Evolutionary conservation across 2,797 vertebrate species (phyloP).

Genomic region (Pseudochirops cupreus): DNA sequence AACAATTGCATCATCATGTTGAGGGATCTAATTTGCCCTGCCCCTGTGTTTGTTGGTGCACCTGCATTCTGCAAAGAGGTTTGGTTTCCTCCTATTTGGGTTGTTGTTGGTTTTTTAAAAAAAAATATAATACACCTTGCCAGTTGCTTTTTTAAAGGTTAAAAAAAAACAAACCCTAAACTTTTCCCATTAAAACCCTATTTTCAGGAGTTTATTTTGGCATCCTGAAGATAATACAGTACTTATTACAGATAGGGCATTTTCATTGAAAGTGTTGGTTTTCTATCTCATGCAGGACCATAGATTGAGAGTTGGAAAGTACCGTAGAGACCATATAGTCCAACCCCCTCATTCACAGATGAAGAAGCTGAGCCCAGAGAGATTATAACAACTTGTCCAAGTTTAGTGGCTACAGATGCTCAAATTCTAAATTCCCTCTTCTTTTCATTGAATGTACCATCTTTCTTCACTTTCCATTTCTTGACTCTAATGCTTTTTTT

Average conservation of each 20-base stretch:
- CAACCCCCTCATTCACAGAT: background rate
- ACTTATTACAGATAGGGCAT: slow-evolving; percentile 56
- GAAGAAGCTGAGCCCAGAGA: background rate
- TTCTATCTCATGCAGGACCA: slow-evolving; percentile 11
- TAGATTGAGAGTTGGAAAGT: background rate
- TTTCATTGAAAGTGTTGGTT: slow-evolving; percentile 59
- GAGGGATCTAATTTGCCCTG: slow-evolving; percentile 50
- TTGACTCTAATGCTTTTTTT: slow-evolving; percentile 4
- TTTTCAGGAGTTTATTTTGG: slow-evolving; percentile 69
- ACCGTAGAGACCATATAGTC: background rate
- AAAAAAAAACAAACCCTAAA: slow-evolving; percentile 32
- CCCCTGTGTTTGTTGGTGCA: slow-evolving; percentile 51
- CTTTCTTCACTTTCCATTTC: slow-evolving; percentile 30
- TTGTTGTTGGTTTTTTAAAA: background rate
- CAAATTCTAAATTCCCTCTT: background rate
- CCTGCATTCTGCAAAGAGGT: slow-evolving; percentile 61
- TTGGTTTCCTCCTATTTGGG: slow-evolving; percentile 60
- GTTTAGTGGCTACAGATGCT: background rate
- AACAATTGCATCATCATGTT: slow-evolving; percentile 60
- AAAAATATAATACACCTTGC: slow-evolving; percentile 59
- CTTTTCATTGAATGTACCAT: slow-evolving; percentile 51
- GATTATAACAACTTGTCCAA: background rate
- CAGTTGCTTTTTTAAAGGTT: slow-evolving; percentile 59
- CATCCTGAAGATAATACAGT: slow-evolving; percentile 44
- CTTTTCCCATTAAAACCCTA: slow-evolving; percentile 62